A percentile compares a stretch with the other conserved stretches of the same genome.
Evolutionary conservation across 2,888 invertebrate species (phyloP).

Genomic region (Aphrophora alni): DNA sequence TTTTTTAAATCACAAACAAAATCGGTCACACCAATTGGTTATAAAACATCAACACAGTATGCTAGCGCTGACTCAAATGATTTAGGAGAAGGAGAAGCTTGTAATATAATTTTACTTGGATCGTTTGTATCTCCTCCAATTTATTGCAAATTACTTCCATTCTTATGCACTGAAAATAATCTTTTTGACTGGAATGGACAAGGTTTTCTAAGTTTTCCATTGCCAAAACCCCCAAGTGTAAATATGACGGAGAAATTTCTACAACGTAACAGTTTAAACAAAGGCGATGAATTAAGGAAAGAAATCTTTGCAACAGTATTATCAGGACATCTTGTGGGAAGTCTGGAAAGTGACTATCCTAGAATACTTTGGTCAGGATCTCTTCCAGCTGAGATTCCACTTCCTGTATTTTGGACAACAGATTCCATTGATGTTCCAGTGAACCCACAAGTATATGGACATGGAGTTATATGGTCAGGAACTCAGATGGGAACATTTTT

Average conservation of each 20-base stretch:
- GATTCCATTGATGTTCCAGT: conserved; percentile 24
- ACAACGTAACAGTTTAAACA: background rate
- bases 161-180: conserved; percentile 44
- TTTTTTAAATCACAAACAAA: conserved; percentile 26
- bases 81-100: conserved; percentile 35
- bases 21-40: background rate
- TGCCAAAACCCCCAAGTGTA: conserved; percentile 20
- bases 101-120: conserved; percentile 42
- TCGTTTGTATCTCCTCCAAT: conserved; percentile 41
- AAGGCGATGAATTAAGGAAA: background rate
- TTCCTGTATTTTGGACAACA: conserved; percentile 45
- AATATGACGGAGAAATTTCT: background rate
- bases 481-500: conserved; percentile 44
- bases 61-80: conserved; percentile 12
- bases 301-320: conserved; percentile 42
- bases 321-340: conserved; percentile 41
- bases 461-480: conserved; percentile 44
- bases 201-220: conserved; percentile 38
- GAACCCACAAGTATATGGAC: conserved; percentile 38
- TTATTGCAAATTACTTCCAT: conserved; percentile 46
- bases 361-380: conserved; percentile 46
- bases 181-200: conserved; percentile 46
- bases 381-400: conserved; percentile 42
- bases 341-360: conserved; percentile 30
- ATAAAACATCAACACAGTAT: background rate